These are phyloP conservation scores for Rhynchotus rufescens DNA, from an alignment of 2,797 vertebrate genomes.

Conservation along the genomic window DNA sequence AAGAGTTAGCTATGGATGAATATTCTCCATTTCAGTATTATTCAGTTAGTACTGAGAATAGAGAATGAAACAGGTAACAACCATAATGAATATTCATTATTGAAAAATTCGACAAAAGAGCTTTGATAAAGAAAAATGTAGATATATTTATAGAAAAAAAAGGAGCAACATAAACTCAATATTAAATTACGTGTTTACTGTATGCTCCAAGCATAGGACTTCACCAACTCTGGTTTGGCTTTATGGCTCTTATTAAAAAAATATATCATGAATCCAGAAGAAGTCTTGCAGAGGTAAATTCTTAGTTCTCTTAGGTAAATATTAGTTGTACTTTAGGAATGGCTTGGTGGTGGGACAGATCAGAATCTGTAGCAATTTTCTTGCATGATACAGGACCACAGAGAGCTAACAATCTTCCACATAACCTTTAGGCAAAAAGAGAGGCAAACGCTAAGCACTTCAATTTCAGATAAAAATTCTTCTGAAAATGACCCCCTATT, in stretches of 20 bases:
- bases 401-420: not conserved
- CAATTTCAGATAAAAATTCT: not conserved
- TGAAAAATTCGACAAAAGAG: not conserved
- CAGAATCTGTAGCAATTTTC: not conserved
- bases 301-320: not conserved
- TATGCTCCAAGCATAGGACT: not conserved
- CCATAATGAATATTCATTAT: not conserved
- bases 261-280: not conserved
- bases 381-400: not conserved
- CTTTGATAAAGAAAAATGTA: not conserved
- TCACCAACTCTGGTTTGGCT: not conserved
- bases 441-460: not conserved
- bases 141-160: accelerated
- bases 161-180: not conserved
- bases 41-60: not conserved
- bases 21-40: not conserved
- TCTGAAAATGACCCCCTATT: not conserved
- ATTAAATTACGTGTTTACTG: not conserved
- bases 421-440: not conserved
- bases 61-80: not conserved
- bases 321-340: not conserved
- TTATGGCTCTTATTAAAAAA: not conserved
- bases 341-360: not conserved
- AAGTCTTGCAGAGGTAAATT: not conserved
- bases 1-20: not conserved